Evolutionary conservation across 2,888 invertebrate species (phyloP), one percentile per base, ranked within the genome.

Genomic region (Acheta domesticus): DNA sequence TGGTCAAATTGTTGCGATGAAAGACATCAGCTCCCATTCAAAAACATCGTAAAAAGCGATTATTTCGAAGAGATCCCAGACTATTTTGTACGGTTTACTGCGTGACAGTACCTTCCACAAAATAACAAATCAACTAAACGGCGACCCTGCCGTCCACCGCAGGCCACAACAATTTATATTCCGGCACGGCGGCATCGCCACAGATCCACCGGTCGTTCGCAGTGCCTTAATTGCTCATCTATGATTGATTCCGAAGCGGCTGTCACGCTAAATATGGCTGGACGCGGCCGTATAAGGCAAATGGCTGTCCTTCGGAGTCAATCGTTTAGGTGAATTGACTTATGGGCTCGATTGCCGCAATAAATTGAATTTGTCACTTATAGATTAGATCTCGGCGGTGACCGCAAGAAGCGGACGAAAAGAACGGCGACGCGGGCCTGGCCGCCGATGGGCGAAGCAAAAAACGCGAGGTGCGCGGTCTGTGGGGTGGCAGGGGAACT

Each of bases 331-430:
- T 14, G 62, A n/a, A 62, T 62, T 62, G 62, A 62, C n/a, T 62
- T n/a, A 62, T 62, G 62, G 62, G 3, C 62, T 62, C 62, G 14
- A n/a, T 62, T 62, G n/a, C 62, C 14, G 62, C n/a, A 62, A 62
- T 62, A 62, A 62, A 62, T 62, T 62, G 62, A 62, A 62, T 62
- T 62, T 62, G 62, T 62, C 62, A 62, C 62, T 62, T 62, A 62
- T 62, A 62, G 62, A 62, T 62, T 62, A 62, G 62, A 62, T 62
- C 62, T 62, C n/a, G 14, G 5, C 16, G 62, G n/a, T 62, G 62
- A 62, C 62, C 62, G 62, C 62, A 62, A 62, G 62, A 62, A 62
- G 62, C n/a, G 62, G 62, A 62, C 36, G 62, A 4, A 62, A 62
- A n/a, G 62, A 62, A 62, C 62, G 62, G 14, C 16, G 62, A 62